Evolutionary conservation across 2,113 vertebrate genomes (phyloP).

Genomic region (Amia ocellicauda): DNA sequence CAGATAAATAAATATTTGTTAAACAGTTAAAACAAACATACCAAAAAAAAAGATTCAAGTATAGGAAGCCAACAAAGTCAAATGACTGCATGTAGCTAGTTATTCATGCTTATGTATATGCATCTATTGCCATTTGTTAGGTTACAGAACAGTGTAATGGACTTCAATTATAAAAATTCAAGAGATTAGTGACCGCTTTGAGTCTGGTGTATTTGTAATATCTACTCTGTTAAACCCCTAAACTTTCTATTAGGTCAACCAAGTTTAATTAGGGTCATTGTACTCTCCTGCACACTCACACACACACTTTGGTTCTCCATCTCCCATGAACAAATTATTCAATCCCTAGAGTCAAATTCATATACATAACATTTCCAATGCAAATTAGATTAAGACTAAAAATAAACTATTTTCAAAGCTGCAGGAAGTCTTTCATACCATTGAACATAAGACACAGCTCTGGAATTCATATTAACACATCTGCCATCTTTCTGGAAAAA

Average conservation of each 20-base stretch:
- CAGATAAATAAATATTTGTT: conserved; percentile 63
- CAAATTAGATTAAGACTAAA: too few relatives aligned
- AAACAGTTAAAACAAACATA: conserved; percentile 37
- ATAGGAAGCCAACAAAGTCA: conserved; percentile 39
- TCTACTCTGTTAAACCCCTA: conserved; percentile 1
- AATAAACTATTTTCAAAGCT: too few relatives aligned
- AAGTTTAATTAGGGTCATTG: not conserved
- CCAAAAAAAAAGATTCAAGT: conserved; percentile 57
- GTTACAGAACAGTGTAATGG: not conserved
- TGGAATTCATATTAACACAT: too few relatives aligned
- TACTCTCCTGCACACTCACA: not conserved
- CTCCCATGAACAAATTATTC: not conserved
- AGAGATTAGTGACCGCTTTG: not conserved
- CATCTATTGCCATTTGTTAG: conserved; percentile 14
- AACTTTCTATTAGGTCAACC: not conserved
- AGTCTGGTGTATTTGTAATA: not conserved
- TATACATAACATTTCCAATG: too few relatives aligned
- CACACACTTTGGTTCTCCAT: not conserved
- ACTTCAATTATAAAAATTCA: not conserved
- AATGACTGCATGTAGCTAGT: not conserved
- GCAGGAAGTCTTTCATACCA: too few relatives aligned
- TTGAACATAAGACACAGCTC: too few relatives aligned
- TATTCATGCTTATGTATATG: conserved; percentile 17
- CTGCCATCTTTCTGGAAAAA: too few relatives aligned
- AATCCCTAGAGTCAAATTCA: too few relatives aligned